Conservation (phyloP, 92 coral and sea anemone species). For the Galaxea fascicularis region DNA sequence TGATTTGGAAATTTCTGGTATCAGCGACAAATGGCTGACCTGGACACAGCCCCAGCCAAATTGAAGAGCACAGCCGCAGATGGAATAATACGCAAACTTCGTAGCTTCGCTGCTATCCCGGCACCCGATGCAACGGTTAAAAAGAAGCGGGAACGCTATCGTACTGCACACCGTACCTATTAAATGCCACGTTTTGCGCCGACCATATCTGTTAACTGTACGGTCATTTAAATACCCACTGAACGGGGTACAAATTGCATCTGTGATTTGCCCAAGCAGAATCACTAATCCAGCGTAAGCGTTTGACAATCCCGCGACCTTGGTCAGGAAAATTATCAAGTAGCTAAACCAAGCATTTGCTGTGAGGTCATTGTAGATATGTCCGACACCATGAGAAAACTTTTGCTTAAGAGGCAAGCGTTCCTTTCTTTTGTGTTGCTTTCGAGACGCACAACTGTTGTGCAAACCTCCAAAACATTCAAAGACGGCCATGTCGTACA, state of each 20-base stretch:
- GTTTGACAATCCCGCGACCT: slow-evolving; percentile 78
- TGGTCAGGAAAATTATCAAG: slow-evolving; percentile 77
- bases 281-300: slow-evolving; percentile 79
- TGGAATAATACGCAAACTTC: slow-evolving; percentile 71
- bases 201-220: slow-evolving; percentile 81
- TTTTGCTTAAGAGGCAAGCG: slow-evolving; percentile 65
- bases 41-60: slow-evolving; percentile 90
- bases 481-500: slow-evolving; percentile 9
- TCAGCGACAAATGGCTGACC: slow-evolving; percentile 79
- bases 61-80: slow-evolving; percentile 68
- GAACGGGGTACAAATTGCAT: slow-evolving; percentile 79
- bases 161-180: slow-evolving; percentile 75
- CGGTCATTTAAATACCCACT: slow-evolving; percentile 74
- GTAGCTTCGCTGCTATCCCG: slow-evolving; percentile 55
- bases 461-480: slow-evolving; percentile 15
- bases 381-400: slow-evolving; percentile 81
- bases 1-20: slow-evolving; percentile 80
- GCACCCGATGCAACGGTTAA: slow-evolving; percentile 72
- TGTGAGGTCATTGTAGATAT: slow-evolving; percentile 75
- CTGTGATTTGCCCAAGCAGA: slow-evolving; percentile 75
- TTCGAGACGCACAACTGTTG: not conserved
- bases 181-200: slow-evolving; percentile 85
- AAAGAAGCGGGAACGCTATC: slow-evolving; percentile 72
- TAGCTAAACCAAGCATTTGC: slow-evolving; percentile 90
- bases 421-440: slow-evolving; percentile 21